Evolutionary conservation across 2,797 vertebrate species (phyloP).

Genomic region (Danio aesculapii): DNA sequence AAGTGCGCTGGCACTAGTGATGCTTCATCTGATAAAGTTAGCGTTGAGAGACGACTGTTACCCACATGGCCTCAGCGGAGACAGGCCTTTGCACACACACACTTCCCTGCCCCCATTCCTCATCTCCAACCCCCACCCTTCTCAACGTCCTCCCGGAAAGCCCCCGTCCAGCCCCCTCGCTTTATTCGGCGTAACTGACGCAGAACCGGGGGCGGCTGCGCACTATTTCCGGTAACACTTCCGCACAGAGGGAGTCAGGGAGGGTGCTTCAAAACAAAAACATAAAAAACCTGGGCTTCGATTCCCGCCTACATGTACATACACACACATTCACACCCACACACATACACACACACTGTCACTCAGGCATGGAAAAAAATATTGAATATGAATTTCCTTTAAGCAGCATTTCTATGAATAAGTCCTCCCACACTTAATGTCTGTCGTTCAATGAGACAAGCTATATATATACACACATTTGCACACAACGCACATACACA

Average conservation of each 20-base stretch:
- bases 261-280: constrained; percentile 81
- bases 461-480: constrained; percentile 57
- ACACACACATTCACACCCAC: constrained; percentile 54
- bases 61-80: constrained; percentile 77
- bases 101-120: constrained; percentile 44
- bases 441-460: constrained; percentile 61
- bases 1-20: constrained; percentile 66
- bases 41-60: constrained; percentile 69
- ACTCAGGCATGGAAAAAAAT: constrained; percentile 81
- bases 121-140: constrained; percentile 25
- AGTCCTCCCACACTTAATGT: constrained; percentile 77
- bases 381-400: constrained; percentile 80
- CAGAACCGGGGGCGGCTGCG: constrained; percentile 80
- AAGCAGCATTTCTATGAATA: constrained; percentile 82
- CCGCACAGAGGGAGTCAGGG: constrained; percentile 76
- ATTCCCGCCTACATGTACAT: constrained; percentile 48
- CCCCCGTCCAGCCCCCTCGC: constrained; percentile 68
- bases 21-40: constrained; percentile 38
- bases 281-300: constrained; percentile 73
- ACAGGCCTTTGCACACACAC: constrained; percentile 66
- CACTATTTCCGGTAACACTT: constrained; percentile 86
- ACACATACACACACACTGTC: constrained; percentile 58
- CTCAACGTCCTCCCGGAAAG: constrained; percentile 73
- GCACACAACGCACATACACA: constrained; percentile 54
- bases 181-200: constrained; percentile 81